Base-by-base conservation (phyloP, 2,113 vertebrate genomes). In the Myrmophylax atrothorax region DNA sequence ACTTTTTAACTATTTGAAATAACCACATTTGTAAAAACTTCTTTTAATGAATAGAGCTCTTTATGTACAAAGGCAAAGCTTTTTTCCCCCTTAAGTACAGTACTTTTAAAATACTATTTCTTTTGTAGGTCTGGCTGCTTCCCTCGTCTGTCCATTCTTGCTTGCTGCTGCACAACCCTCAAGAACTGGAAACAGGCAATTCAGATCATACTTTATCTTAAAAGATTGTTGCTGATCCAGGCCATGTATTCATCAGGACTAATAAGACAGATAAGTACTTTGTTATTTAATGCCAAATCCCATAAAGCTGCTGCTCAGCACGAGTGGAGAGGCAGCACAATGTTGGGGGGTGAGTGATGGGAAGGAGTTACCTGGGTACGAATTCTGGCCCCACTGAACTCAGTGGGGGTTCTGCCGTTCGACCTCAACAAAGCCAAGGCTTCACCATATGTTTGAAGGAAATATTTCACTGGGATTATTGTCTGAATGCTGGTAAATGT, bases 121-220 rank as follows among this genome's bases (percentile, higher is more conserved):
- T 92, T 87, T 92, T 84, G 86, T 95, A 98, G 97, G 97, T 98
- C 93, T 97, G 97, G 92, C 97, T 98, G 94, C 79, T 97, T 80
- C 97, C 97, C 33, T 97, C 97, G 1, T 97, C 98, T 59, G 96
- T 98, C 86, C 85, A 8, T 60, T 95, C 95, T 72, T 97, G 97
- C 95, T 87, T 89, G 31, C 93, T 87, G 88, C 95, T 97, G 1
- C 93, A 94, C 92, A 73, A 64, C 86, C 90, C 76, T 85, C 87
- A 17, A 47, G 87, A 87, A 63, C 38, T 56, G 73, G 42, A 92
- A 86, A 69, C 68, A 81, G 83, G 38, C 55, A 42, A 63, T 79
- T 87, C 18, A 47, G 35, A 68, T 84, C 50, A 38, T 23, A 3
- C 33, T 81, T 69, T 15, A 24, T 79, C 93, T 74, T 84, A 67